Conservation (phyloP, 1,140 invertebrate genomes). For the Nasonia longicornis region DNA sequence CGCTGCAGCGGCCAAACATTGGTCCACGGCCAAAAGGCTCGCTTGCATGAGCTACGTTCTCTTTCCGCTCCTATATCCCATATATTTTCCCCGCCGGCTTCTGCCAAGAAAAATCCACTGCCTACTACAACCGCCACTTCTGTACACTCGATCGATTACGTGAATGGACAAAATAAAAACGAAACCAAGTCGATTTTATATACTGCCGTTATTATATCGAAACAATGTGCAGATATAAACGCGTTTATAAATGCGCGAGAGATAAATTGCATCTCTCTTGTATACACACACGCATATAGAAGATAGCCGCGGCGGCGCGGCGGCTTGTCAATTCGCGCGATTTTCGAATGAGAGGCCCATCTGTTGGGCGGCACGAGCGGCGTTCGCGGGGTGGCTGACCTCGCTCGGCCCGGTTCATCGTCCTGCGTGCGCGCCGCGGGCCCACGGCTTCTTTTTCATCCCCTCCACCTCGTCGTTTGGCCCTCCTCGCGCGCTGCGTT, state of each 20-base stretch:
- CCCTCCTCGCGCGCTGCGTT: constrained; percentile 53
- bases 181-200: too few species aligned
- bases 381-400: constrained; percentile 67
- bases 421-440: constrained; percentile 53
- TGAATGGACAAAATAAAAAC: too few species aligned
- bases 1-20: constrained; percentile 32
- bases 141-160: too few species aligned
- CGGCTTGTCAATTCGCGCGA: background rate
- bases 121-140: too few species aligned
- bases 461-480: constrained; percentile 48
- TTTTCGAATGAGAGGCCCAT: constrained; percentile 43
- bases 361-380: constrained; percentile 49
- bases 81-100: background rate
- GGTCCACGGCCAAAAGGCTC: constrained; percentile 40
- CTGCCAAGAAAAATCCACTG: constrained; percentile 14
- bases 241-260: constrained; percentile 16
- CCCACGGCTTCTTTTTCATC: constrained; percentile 53
- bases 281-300: background rate
- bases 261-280: background rate
- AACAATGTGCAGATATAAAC: background rate
- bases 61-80: background rate
- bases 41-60: background rate
- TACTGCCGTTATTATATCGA: too few species aligned
- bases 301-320: background rate
- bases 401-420: constrained; percentile 65